Conservation (phyloP, 2,113 vertebrate genomes). For the Micronisus gabar region DNA sequence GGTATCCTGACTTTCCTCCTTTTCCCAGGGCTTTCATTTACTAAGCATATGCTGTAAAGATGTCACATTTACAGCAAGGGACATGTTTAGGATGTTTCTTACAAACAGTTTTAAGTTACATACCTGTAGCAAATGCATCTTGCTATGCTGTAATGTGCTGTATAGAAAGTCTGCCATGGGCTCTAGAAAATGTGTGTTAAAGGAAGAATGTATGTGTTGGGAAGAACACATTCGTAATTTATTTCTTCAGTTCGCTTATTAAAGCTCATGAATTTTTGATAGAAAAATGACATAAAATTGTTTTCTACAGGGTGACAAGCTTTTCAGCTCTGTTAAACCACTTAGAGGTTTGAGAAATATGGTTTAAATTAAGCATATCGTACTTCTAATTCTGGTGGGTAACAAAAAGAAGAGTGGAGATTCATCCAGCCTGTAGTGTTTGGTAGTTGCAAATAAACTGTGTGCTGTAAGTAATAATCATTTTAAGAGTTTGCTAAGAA, state of each 20-base stretch:
- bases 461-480: not conserved
- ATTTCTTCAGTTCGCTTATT: not conserved
- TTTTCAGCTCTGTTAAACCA: conserved; percentile 12
- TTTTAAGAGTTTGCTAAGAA: not conserved
- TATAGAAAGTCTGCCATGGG: not conserved
- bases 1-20: conserved; percentile 65
- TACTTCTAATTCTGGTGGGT: conserved; percentile 39
- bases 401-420: conserved; percentile 37
- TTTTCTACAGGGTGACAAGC: not conserved
- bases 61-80: conserved; percentile 78
- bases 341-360: conserved; percentile 30
- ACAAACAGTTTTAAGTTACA: conserved; percentile 68
- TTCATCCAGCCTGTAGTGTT: not conserved
- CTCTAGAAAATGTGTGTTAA: not conserved
- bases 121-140: conserved; percentile 41
- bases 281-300: not conserved
- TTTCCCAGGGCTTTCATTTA: conserved; percentile 67
- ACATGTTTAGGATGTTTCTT: conserved; percentile 69
- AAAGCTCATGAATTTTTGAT: not conserved
- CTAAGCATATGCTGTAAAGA: conserved; percentile 80
- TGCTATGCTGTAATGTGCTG: not conserved
- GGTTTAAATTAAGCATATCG: conserved; percentile 63
- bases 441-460: not conserved
- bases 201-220: not conserved
- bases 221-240: not conserved